Conservation (phyloP, 2,797 vertebrate species). For the Aplochiton taeniatus region DNA sequence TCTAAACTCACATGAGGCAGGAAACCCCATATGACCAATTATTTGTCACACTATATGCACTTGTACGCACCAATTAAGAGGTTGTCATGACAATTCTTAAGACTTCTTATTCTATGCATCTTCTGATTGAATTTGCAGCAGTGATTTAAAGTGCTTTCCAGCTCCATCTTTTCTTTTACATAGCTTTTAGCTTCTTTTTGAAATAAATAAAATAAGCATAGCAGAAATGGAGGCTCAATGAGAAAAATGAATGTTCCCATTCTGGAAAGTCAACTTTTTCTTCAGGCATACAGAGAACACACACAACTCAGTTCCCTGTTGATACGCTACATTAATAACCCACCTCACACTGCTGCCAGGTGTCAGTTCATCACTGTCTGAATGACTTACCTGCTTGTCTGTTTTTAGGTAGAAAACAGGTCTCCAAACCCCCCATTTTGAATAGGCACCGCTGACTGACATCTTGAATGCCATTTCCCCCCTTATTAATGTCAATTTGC, state of each 20-base stretch:
- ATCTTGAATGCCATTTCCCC: constrained; percentile 72
- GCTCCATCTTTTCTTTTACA: constrained; percentile 51
- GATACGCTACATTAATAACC: constrained; percentile 77
- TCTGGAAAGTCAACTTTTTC: constrained; percentile 67
- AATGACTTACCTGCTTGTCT: constrained; percentile 80
- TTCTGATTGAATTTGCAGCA: constrained; percentile 46
- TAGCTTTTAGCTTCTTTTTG: constrained; percentile 56
- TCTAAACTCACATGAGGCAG: background rate
- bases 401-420: constrained; percentile 66
- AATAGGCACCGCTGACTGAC: constrained; percentile 74
- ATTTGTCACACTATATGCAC: constrained; percentile 34
- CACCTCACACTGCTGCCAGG: constrained; percentile 69
- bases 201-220: constrained; percentile 61
- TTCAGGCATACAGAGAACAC: constrained; percentile 55
- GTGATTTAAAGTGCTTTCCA: constrained; percentile 61
- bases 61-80: constrained; percentile 54
- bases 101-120: constrained; percentile 56
- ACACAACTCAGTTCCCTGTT: constrained; percentile 70
- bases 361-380: constrained; percentile 76
- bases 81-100: constrained; percentile 59
- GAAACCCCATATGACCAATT: background rate
- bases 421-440: constrained; percentile 56
- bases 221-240: constrained; percentile 60
- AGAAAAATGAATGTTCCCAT: constrained; percentile 74
- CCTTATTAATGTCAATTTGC: constrained; percentile 81